These are phyloP conservation scores for Tauraco erythrolophus DNA, from an alignment of 2,113 vertebrate species.

Conservation along the genomic window DNA sequence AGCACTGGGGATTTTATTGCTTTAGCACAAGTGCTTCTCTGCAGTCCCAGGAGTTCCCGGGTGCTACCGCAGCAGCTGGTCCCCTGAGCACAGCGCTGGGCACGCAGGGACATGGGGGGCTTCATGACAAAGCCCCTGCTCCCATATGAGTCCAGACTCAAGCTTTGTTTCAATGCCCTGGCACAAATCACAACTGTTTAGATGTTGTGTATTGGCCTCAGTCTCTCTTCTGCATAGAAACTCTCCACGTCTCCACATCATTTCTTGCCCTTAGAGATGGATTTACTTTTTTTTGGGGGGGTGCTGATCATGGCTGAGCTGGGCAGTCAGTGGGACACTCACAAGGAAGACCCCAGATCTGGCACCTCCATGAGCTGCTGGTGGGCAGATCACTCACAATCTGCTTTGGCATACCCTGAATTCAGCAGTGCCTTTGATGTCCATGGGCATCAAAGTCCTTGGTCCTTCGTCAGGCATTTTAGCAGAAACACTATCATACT, in stretches of 20 bases:
- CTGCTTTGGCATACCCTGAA: not conserved
- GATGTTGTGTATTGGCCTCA: not conserved
- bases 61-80: constrained; percentile 3
- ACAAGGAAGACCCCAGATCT: not conserved
- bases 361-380: not conserved
- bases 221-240: not conserved
- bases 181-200: not conserved
- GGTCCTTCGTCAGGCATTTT: rapidly evolving
- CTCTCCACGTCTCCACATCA: not conserved
- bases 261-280: not conserved
- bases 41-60: not conserved
- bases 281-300: not conserved
- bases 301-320: not conserved
- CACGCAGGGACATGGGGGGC: not conserved
- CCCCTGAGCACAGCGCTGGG: not conserved
- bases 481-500: rapidly evolving
- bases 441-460: not conserved
- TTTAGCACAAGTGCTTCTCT: constrained; percentile 32
- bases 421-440: not conserved
- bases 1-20: constrained; percentile 30
- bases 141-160: not conserved
- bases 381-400: not conserved
- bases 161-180: not conserved
- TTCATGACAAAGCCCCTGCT: not conserved
- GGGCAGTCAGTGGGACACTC: not conserved